phyloP scores from a whole-genome alignment of 2,888 invertebrate genomes.

The Entomobrya multifasciata region DNA sequence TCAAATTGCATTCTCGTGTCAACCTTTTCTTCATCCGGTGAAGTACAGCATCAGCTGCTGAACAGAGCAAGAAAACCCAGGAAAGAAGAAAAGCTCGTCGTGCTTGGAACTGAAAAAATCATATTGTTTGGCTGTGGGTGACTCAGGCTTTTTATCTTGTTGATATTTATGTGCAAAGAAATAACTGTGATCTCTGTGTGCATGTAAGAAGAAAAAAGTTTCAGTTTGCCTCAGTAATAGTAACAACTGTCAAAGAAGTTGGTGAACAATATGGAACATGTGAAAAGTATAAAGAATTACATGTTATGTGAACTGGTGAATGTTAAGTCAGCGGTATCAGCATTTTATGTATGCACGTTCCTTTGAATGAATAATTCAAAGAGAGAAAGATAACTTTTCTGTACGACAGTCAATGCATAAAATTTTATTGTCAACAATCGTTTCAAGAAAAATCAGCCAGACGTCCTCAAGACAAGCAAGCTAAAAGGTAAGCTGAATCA shows the following conservation, averaged over 20 bases:
- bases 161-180: conserved; percentile 39
- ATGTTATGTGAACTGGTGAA: conserved; percentile 35
- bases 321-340: conserved; percentile 1
- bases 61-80: conserved; percentile 8
- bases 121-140: conserved; percentile 40
- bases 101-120: background rate
- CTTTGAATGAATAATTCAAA: background rate
- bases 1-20: background rate
- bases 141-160: conserved; percentile 51
- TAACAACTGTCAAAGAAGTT: conserved; percentile 49
- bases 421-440: background rate
- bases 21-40: background rate
- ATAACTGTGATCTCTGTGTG: background rate
- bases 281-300: conserved; percentile 34
- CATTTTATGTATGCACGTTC: conserved; percentile 32
- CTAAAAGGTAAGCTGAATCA: conserved; percentile 16
- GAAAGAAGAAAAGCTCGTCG: background rate
- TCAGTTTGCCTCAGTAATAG: conserved; percentile 27
- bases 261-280: conserved; percentile 61
- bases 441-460: background rate
- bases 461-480: background rate
- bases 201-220: conserved; percentile 14
- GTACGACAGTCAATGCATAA: background rate
- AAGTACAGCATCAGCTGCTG: conserved; percentile 25
- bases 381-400: background rate